phyloP scores from a whole-genome alignment of 2,888 invertebrate genomes.

The Luffia ferchaultella region DNA sequence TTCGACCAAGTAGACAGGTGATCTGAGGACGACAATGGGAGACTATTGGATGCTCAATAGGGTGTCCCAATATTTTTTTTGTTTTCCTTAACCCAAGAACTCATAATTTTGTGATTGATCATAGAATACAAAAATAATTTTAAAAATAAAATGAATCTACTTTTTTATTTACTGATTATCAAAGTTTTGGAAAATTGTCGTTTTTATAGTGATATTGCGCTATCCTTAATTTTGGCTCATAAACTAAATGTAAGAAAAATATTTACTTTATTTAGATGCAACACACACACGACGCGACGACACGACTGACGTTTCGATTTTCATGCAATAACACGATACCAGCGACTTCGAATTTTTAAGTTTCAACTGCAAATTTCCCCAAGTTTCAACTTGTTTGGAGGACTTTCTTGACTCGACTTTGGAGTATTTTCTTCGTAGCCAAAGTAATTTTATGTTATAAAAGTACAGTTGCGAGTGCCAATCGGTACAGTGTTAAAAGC shows the following conservation, averaged over 20 bases:
- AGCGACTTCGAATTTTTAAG: background rate
- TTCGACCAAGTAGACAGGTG: no score
- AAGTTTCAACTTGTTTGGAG: background rate
- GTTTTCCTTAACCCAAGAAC: background rate
- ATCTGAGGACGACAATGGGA: no score
- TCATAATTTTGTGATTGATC: no score
- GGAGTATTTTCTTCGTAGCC: background rate
- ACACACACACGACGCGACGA: background rate
- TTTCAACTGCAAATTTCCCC: background rate
- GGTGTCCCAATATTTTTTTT: background rate
- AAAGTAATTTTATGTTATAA: background rate
- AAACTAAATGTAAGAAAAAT: background rate
- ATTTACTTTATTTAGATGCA: background rate
- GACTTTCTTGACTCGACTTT: background rate
- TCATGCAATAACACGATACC: background rate
- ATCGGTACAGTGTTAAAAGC: background rate
- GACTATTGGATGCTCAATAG: no score
- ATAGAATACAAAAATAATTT: no score
- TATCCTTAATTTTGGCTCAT: background rate
- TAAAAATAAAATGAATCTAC: background rate
- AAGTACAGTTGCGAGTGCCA: background rate
- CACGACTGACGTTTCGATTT: background rate
- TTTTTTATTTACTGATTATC: background rate
- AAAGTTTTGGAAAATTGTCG: background rate
- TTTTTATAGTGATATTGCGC: background rate